These are phyloP conservation scores for Phymorhynchus buccinoides DNA, from an alignment of 1,140 invertebrate genomes.

Conservation along the genomic window DNA sequence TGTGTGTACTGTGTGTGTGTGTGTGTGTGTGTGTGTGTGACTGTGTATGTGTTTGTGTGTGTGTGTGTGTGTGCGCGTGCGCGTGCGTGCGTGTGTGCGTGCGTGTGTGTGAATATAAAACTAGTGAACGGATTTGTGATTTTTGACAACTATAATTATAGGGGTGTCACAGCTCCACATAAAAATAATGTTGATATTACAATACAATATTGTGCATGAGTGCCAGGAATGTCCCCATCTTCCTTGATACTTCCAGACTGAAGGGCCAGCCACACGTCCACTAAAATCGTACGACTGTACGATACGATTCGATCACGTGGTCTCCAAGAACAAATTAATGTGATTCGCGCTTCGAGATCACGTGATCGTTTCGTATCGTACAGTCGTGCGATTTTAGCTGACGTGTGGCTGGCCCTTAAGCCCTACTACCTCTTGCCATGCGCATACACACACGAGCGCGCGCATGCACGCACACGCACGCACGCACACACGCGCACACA, in stretches of 20 bases:
- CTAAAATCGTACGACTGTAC: too few relatives aligned
- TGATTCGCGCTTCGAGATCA: too few relatives aligned
- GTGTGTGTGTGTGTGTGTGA: conserved; percentile 25
- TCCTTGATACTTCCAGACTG: neutral
- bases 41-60: neutral
- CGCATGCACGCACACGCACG: neutral
- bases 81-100: neutral
- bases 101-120: neutral
- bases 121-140: neutral
- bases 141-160: neutral
- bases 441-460: too few relatives aligned
- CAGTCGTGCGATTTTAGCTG: too few relatives aligned
- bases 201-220: neutral
- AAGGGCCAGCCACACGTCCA: too few relatives aligned
- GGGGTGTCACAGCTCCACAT: neutral
- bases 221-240: neutral
- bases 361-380: too few relatives aligned
- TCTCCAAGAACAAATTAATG: too few relatives aligned
- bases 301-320: too few relatives aligned
- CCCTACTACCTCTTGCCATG: neutral
- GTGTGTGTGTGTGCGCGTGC: conserved; percentile 4
- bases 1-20: conserved; percentile 15
- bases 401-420: too few relatives aligned
- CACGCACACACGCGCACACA: neutral
- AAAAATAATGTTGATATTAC: too few relatives aligned